Base-by-base conservation (phyloP, 2,113 vertebrate genomes). In the Gavialis gangeticus region DNA sequence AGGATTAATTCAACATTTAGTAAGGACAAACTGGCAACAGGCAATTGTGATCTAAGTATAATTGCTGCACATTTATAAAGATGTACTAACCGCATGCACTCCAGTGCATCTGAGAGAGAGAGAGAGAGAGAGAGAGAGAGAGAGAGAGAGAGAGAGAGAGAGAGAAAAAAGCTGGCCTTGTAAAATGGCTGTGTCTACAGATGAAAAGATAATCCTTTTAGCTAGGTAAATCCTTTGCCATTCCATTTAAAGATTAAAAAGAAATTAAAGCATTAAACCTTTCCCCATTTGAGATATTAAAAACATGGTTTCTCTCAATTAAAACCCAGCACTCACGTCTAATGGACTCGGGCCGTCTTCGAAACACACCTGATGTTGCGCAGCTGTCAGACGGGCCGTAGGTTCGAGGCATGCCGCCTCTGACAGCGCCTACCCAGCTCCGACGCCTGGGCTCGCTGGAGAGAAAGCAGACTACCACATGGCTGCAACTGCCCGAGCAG, bases 211-310 rank as follows among this genome's bases (percentile, higher is more conserved):
- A 88, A 93, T 90, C 91, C 91, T 89, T 90, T 92, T 28, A 96
- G 91, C 81, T 96, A 81, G 37, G 80, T 56, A 97, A 95, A 87
- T 94, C 92, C 76, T 82, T 95, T 87, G 75, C 62, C 80, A 90
- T 84, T 93, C 84, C 92, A 90, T 85, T 85, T 91, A 88, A 94
- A 94, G 95, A 97, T 92, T 81, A 91, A 75, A 95, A 94, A 89
- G 75, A 93, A 46, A 91, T 90, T 97, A 84, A 84, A 86, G 79
- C 93, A 94, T 82, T 95, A 96, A 93, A 95, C 90, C 64, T 13
- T 80, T 91, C 90, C 85, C 82, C 75, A 67, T 94, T 97, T 75
- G 93, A 88, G 91, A 88, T 64, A 71, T 34, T 80, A 75, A 89
- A 78, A 91, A 79, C 64, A 88, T 10, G 67, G 91, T 95, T 93